Evolutionary conservation across 2,888 invertebrate genomes (phyloP).

Genomic region (Erebia epiphron): DNA sequence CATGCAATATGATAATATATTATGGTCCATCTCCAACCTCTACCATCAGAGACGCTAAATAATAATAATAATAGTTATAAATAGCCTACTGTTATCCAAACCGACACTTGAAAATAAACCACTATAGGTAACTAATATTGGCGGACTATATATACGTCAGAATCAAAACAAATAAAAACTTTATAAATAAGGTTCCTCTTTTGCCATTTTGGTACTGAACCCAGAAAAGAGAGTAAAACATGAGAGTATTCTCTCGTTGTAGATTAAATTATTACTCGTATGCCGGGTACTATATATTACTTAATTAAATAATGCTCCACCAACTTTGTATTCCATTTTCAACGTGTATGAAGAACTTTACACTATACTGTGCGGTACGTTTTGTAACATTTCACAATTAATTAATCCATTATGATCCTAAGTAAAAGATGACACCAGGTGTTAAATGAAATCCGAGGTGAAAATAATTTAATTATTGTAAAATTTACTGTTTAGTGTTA

Average conservation of each 20-base stretch:
- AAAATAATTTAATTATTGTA: neutral
- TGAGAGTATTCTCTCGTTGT: neutral
- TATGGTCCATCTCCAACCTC: too few relatives aligned
- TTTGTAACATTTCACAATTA: constrained; percentile 1
- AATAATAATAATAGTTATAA: too few relatives aligned
- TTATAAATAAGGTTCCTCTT: too few relatives aligned
- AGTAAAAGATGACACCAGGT: neutral
- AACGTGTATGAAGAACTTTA: neutral
- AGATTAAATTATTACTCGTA: neutral
- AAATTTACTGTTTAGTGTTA: too few relatives aligned
- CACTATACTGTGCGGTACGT: neutral
- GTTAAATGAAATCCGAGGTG: neutral
- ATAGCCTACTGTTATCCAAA: too few relatives aligned
- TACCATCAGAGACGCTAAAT: too few relatives aligned
- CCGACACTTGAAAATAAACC: too few relatives aligned
- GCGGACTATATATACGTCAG: too few relatives aligned
- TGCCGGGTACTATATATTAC: neutral
- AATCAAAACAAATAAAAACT: too few relatives aligned
- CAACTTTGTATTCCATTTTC: neutral
- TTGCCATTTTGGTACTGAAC: neutral
- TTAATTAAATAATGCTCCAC: constrained; percentile 1
- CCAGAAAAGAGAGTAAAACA: neutral
- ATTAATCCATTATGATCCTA: neutral
- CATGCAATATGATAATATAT: too few relatives aligned
- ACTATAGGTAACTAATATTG: too few relatives aligned